phyloP scores from a whole-genome alignment of 1,140 invertebrate species.

The Campoletis sonorensis region DNA sequence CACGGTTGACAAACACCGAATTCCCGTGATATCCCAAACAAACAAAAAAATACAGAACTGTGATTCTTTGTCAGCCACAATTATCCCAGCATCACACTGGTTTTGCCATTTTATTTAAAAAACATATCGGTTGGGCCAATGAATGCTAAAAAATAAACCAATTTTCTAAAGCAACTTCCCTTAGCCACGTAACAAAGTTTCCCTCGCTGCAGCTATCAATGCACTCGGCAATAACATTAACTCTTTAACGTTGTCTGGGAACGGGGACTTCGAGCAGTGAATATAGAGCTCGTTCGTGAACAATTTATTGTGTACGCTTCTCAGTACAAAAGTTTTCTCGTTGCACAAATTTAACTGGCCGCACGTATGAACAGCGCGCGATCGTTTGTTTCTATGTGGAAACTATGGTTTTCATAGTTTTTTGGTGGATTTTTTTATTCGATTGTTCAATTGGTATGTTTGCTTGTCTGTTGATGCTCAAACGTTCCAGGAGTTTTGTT shows the following conservation, averaged over 20 bases:
- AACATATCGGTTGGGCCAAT: no score
- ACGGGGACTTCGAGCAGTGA: constrained; percentile 31
- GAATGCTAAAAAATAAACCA: no score
- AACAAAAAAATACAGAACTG: background rate
- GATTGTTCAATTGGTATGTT: no score
- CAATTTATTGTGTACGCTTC: constrained; percentile 1
- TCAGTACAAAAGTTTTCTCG: background rate
- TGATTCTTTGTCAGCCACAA: background rate
- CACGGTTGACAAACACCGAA: background rate
- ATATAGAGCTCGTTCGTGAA: background rate
- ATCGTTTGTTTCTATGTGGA: background rate
- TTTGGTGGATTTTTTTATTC: no score
- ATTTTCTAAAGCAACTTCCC: no score
- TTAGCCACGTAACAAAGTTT: constrained; percentile 48
- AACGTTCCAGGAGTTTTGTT: no score
- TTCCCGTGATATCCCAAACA: no score
- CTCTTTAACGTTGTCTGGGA: constrained; percentile 35
- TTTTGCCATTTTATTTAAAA: no score
- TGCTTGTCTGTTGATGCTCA: no score
- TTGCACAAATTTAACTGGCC: background rate
- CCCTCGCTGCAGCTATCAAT: constrained; percentile 26
- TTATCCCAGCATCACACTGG: constrained; percentile 41
- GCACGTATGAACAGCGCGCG: background rate
- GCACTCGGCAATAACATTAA: constrained; percentile 51
- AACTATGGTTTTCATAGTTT: background rate